Conservation (phyloP, 1,140 invertebrate species). For the Eufriesea mexicana region DNA sequence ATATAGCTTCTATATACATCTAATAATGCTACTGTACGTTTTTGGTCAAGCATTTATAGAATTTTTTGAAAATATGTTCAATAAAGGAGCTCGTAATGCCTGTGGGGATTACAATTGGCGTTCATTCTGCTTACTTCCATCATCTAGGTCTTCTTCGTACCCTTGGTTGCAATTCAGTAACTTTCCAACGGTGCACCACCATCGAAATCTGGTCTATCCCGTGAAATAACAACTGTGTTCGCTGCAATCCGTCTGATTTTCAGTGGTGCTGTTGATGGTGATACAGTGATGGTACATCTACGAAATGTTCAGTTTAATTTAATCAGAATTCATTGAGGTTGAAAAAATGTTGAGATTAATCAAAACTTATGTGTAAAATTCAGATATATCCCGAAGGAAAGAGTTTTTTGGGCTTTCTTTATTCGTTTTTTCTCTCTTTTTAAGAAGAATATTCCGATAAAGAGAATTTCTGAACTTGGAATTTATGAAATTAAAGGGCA, state of each 20-base stretch:
- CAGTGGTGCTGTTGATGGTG: constrained; percentile 93
- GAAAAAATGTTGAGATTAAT: background rate
- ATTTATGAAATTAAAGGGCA: no score
- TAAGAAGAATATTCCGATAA: no score
- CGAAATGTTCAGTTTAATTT: constrained; percentile 69
- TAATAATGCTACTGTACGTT: no score
- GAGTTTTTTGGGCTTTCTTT: no score
- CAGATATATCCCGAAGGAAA: background rate
- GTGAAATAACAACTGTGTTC: constrained; percentile 93
- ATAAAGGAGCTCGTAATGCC: no score
- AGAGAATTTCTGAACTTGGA: no score
- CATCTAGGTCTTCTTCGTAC: constrained; percentile 96
- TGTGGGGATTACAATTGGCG: no score
- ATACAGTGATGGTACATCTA: constrained; percentile 94
- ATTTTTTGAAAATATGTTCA: no score
- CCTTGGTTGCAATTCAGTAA: constrained; percentile 96
- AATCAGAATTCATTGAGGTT: no score
- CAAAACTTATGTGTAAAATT: constrained; percentile 16
- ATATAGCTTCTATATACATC: no score
- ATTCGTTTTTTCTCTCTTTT: no score
- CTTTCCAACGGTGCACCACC: constrained; percentile 94
- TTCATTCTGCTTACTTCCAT: constrained; percentile 95
- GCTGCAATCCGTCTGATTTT: constrained; percentile 92
- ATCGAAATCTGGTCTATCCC: constrained; percentile 96
- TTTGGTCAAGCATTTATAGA: no score